These are phyloP conservation scores for Spodoptera picta DNA, from an alignment of 2,888 invertebrate species.

Conservation along the genomic window DNA sequence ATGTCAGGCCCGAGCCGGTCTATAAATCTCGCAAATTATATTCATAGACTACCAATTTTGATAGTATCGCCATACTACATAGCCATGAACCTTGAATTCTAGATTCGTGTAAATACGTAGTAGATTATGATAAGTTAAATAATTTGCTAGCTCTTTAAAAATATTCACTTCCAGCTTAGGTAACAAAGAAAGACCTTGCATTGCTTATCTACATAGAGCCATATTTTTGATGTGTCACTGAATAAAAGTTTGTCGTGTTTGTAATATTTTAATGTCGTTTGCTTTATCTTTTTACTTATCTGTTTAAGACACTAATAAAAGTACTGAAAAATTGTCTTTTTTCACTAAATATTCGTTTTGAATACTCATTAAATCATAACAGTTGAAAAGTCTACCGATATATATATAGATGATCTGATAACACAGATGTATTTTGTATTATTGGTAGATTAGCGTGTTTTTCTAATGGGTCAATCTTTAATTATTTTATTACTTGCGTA, in stretches of 20 bases:
- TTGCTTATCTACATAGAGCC: slow-evolving; percentile 7
- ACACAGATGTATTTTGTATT: no score
- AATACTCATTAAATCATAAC: no score
- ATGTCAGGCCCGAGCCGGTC: slow-evolving; percentile 39
- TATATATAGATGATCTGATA: no score
- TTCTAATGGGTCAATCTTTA: no score
- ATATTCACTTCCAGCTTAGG: slow-evolving; percentile 25
- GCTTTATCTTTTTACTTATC: no score
- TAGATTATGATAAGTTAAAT: slow-evolving; percentile 43
- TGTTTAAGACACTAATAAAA: no score
- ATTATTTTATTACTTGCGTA: no score
- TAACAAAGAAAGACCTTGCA: slow-evolving; percentile 25
- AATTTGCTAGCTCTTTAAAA: slow-evolving; percentile 37
- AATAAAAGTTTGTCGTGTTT: slow-evolving; percentile 8
- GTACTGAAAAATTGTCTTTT: no score
- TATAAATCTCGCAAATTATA: slow-evolving; percentile 56
- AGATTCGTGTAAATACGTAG: slow-evolving; percentile 44
- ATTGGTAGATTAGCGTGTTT: no score
- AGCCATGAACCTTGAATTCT: slow-evolving; percentile 46
- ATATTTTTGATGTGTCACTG: slow-evolving; percentile 28
- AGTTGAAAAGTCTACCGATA: no score
- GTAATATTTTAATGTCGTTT: slow-evolving; percentile 1
- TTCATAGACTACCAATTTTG: slow-evolving; percentile 51
- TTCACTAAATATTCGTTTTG: no score
- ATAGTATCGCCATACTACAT: slow-evolving; percentile 44